Evolutionary conservation across 2,113 vertebrate genomes (phyloP).

Genomic region (Heloderma charlesbogerti): DNA sequence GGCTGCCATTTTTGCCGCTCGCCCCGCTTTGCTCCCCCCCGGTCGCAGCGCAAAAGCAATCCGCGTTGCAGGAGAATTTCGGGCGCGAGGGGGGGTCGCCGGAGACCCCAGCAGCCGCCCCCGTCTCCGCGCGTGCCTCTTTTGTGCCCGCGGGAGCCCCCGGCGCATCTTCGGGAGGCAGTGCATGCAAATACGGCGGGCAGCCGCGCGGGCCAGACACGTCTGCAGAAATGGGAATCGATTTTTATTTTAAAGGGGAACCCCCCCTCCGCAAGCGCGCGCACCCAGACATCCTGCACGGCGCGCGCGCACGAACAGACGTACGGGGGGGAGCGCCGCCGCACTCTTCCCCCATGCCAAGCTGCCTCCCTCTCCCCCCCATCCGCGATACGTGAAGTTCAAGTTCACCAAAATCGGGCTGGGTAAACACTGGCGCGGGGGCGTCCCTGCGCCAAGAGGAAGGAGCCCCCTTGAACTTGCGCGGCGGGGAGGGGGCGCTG

Average conservation of each 20-base stretch:
- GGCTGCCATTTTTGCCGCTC: conserved; percentile 74
- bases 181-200: too few species aligned
- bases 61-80: neutral
- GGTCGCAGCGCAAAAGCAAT: conserved; percentile 25
- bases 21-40: conserved; percentile 66
- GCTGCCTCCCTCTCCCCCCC: neutral
- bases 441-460: neutral
- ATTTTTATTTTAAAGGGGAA: neutral
- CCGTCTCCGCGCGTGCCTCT: neutral
- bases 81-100: neutral
- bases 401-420: neutral
- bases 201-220: neutral
- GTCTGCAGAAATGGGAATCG: conserved; percentile 2
- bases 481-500: neutral
- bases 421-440: neutral
- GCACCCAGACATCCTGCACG: neutral
- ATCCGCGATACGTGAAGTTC: neutral
- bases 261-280: neutral
- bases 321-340: neutral
- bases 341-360: neutral
- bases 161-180: neutral
- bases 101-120: neutral
- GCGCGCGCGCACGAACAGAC: neutral
- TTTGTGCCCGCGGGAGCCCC: neutral
- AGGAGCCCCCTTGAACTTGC: neutral